Evolutionary conservation across 2,113 vertebrate species (phyloP), one percentile per base, ranked within the genome.

Genomic region (Vulpes ferrilata): DNA sequence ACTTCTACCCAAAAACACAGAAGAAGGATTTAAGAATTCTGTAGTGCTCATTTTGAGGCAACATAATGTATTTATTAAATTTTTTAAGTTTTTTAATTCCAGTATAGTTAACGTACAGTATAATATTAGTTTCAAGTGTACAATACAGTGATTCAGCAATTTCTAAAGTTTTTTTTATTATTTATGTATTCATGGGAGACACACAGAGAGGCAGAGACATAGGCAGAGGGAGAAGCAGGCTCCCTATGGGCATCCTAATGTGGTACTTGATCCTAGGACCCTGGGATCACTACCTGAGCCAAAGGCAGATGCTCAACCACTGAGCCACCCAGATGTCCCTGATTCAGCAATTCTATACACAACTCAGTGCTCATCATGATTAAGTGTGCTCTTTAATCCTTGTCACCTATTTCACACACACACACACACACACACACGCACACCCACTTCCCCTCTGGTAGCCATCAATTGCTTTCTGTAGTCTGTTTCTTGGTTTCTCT

Each of bases 1-100:
- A 17, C 23, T 93, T 27, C 64, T 35, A 59, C 86, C 17, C 65
- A 95, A 88, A 92, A 91, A 67, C 48, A 65, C 55, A 57, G 35
- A 81, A 84, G 65, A 90, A 20, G 43, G 38, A 73, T 90, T 93
- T 93, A 90, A 88, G 62, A 83, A 87, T 82, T 95, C 30, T 88
- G 0, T 88, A 83, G 32, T 76, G 19, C 67, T 79, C 43, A 93
- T 84, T 93, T 91, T 93, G 82, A 95, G 13, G 15, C 23, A 95
- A 7, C 30, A 43, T 81, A 35, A 79, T 76, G n/a, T n/a, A 79
- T 96, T 84, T 76, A 43, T 27, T 51, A 5, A 35, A 51, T 74
- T 74, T 74, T 48, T 74, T 74, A 69, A 69, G 15, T 51, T 76
- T 76, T 76, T 76, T 5, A 76, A 76, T 76, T 51, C 74, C 43